phyloP scores from a whole-genome alignment of 1,140 invertebrate species.

The Spodoptera frugiperda region DNA sequence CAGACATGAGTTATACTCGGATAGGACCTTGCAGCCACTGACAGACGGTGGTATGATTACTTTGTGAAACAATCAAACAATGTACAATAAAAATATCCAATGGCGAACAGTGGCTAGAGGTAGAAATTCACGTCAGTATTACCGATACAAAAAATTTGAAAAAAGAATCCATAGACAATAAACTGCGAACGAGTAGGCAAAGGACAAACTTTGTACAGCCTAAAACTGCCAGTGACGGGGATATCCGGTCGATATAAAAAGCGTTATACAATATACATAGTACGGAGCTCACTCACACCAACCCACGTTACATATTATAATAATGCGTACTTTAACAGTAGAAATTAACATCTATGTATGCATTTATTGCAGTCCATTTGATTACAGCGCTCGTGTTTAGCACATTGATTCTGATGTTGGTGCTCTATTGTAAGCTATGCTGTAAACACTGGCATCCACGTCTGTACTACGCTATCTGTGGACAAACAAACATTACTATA shows the following conservation, averaged over 20 bases:
- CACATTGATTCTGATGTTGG: constrained; percentile 58
- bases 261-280: constrained; percentile 74
- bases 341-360: constrained; percentile 77
- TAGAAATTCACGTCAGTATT: not conserved
- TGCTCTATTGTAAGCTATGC: constrained; percentile 70
- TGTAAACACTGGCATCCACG: constrained; percentile 71
- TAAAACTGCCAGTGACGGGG: constrained; percentile 56
- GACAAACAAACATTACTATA: constrained; percentile 33
- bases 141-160: constrained; percentile 5
- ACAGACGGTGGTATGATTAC: constrained; percentile 37
- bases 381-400: constrained; percentile 62
- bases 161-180: constrained; percentile 30
- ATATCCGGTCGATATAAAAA: constrained; percentile 73
- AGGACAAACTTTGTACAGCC: constrained; percentile 10
- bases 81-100: not conserved
- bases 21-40: constrained; percentile 39
- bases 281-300: constrained; percentile 75
- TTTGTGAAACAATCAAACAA: not conserved
- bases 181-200: constrained; percentile 10
- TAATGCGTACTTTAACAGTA: constrained; percentile 74
- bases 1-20: constrained; percentile 59
- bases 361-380: constrained; percentile 72
- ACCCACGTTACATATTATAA: constrained; percentile 71
- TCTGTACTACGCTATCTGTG: constrained; percentile 69
- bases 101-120: constrained; percentile 5